Evolutionary conservation across 2,888 invertebrate species (phyloP), one percentile per base, ranked within the genome.

Genomic region (Cephus pygmeus): DNA sequence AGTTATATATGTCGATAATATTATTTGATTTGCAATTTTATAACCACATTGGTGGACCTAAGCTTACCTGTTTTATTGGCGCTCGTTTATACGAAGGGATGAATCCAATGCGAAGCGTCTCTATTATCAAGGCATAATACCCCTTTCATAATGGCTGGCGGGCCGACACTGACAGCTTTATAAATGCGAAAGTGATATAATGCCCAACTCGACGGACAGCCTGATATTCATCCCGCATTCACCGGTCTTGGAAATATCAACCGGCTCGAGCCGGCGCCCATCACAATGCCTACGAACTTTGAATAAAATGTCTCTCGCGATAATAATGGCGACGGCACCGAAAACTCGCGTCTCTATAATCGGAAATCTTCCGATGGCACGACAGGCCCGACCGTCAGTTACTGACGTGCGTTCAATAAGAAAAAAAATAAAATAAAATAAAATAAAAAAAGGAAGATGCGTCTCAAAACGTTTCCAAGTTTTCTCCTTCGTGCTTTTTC

Each of bases 111-210:
- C 79, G 83, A 74, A 80, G 77, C 82, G 81, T 83, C 83, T 83
- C 82, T 82, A 87, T 88, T 87, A 88, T 86, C 84, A 81, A 79
- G 82, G 83, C 83, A 87, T 85, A 88, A 88, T 85, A 88, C 87
- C 87, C 86, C 85, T 87, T 88, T 88, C 86, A 87, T 81, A 83
- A 81, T 82, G 82, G 81, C 77, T 81, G 75, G 81, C 78, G 81
- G 73, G 81, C 79, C 83, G 83, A 84, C 80, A 83, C 81, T 85
- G 86, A 87, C 86, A 83, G 87, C 83, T 85, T 84, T 87, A 85
- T 85, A 85, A 88, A 88, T 85, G 84, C 82, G 81, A 84, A 85
- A 85, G 84, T 85, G 86, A 87, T 87, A 86, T 82, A 85, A 86
- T 82, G 82, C 77, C 74, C 75, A 82, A 79, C 81, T 84, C 80